Evolutionary conservation across 2,113 vertebrate genomes (phyloP).

Genomic region (Seriola quinqueradiata): DNA sequence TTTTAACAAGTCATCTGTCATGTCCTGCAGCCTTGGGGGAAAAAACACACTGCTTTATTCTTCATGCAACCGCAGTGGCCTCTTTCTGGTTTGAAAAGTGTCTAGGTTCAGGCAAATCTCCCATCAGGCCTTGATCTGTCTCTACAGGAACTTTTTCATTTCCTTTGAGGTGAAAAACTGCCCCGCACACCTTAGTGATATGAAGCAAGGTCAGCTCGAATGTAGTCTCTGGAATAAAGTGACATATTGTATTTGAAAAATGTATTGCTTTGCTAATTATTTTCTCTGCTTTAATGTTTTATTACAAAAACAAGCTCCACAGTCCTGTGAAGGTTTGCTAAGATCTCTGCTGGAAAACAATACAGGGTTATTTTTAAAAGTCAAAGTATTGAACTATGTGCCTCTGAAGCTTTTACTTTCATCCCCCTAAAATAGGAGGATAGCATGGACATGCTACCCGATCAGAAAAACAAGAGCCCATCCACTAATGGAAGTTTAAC

Average conservation of each 20-base stretch:
- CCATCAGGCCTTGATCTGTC: constrained; percentile 12
- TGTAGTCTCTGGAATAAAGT: constrained; percentile 13
- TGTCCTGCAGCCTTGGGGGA: background rate
- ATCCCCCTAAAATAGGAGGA: constrained; percentile 25
- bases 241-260: constrained; percentile 31
- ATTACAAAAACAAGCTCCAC: constrained; percentile 35
- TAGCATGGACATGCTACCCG: constrained; percentile 4
- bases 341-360: constrained; percentile 19
- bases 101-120: background rate
- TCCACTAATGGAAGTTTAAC: constrained; percentile 59
- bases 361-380: constrained; percentile 8
- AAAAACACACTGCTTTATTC: constrained; percentile 4
- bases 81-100: constrained; percentile 4
- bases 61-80: background rate
- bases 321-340: constrained; percentile 18
- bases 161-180: constrained; percentile 13
- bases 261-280: constrained; percentile 15
- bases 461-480: constrained; percentile 28
- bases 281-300: constrained; percentile 40
- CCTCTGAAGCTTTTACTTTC: constrained; percentile 30
- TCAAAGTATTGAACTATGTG: constrained; percentile 26
- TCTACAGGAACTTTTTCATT: background rate
- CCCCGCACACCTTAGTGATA: background rate
- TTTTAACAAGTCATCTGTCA: constrained; percentile 28
- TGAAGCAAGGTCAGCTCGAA: constrained; percentile 25